A percentile compares a stretch with the other conserved stretches of the same genome.
Conservation (phyloP, 2,797 vertebrate genomes). For the Diglossa cyanea region DNA sequence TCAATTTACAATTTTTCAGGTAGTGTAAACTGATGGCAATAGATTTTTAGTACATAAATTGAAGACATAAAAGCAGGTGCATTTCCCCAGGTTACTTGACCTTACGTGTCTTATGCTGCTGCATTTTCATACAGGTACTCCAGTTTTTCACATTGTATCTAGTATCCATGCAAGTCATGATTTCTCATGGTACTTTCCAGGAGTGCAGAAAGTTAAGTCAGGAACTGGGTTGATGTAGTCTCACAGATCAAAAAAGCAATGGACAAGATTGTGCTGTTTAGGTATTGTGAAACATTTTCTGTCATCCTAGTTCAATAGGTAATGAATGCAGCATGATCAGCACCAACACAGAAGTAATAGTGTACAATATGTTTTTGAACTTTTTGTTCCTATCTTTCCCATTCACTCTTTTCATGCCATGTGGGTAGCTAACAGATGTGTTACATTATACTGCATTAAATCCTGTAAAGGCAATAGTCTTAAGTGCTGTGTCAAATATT, state of each 20-base stretch:
- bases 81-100: conserved; percentile 35
- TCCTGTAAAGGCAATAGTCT: conserved; percentile 59
- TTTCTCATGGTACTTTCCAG: neutral
- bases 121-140: neutral
- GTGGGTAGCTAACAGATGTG: conserved; percentile 60
- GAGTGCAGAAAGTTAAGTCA: neutral
- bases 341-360: neutral
- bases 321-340: neutral
- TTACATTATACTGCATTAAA: conserved; percentile 55
- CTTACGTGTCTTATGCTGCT: neutral
- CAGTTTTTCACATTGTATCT: neutral
- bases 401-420: conserved; percentile 18
- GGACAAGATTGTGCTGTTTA: neutral
- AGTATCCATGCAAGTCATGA: neutral
- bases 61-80: conserved; percentile 9
- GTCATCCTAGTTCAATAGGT: neutral
- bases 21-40: neutral
- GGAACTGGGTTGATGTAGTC: neutral
- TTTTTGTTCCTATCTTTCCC: neutral
- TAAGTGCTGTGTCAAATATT: conserved; percentile 62
- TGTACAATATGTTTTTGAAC: neutral
- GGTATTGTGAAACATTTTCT: neutral
- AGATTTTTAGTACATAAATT: conserved; percentile 21
- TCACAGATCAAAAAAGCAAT: neutral
- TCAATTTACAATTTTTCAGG: neutral